A percentile compares a stretch with the other conserved stretches of the same genome.
phyloP scores from a whole-genome alignment of 1,140 invertebrate species.

The Sweltsa coloradensis region DNA sequence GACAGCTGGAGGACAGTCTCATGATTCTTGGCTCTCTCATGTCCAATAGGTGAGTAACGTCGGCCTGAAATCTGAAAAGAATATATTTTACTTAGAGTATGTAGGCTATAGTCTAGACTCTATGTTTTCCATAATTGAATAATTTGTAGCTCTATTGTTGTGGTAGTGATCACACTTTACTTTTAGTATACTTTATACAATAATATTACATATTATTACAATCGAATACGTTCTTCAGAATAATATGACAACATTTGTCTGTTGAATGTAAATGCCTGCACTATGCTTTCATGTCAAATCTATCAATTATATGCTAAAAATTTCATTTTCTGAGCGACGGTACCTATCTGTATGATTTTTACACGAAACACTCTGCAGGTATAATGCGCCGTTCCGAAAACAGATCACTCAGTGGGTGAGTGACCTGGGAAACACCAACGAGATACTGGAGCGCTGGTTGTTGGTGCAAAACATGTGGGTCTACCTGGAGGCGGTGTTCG shows the following conservation, averaged over 20 bases:
- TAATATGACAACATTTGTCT: too few relatives aligned
- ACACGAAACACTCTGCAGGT: too few relatives aligned
- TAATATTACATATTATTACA: too few relatives aligned
- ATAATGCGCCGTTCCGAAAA: slow-evolving; percentile 92
- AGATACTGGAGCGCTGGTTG: slow-evolving; percentile 92
- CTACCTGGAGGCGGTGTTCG: slow-evolving; percentile 94
- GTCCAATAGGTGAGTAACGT: slow-evolving; percentile 59
- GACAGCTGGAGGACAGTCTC: slow-evolving; percentile 86
- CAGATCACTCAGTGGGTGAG: slow-evolving; percentile 93
- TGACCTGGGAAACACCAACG: slow-evolving; percentile 91
- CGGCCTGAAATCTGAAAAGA: background rate
- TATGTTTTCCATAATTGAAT: background rate
- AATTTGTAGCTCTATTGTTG: background rate
- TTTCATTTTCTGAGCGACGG: too few relatives aligned
- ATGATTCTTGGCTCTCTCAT: slow-evolving; percentile 89
- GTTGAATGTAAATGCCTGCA: too few relatives aligned
- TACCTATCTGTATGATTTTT: too few relatives aligned
- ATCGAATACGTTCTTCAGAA: too few relatives aligned
- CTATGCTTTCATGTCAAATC: too few relatives aligned
- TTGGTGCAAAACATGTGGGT: slow-evolving; percentile 98
- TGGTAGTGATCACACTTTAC: too few relatives aligned
- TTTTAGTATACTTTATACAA: too few relatives aligned
- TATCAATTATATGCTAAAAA: too few relatives aligned
- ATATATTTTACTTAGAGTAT: slow-evolving; percentile 8
- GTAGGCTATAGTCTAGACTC: background rate